phyloP scores from a whole-genome alignment of 2,113 vertebrate genomes.

The Gracilinanus agilis region DNA sequence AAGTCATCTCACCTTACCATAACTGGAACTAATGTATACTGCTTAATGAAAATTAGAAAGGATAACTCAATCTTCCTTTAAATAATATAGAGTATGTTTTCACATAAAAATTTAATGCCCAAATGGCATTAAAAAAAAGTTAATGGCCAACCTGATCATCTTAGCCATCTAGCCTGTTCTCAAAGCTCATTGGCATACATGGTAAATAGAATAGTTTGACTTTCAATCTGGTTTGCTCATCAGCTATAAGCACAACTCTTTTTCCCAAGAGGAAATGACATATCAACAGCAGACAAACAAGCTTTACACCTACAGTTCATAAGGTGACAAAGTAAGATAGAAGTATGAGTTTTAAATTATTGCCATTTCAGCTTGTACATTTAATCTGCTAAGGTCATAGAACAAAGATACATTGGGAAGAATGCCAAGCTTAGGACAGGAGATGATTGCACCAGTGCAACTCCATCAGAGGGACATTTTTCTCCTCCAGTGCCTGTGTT shows the following conservation, averaged over 20 bases:
- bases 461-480: constrained; percentile 75
- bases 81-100: neutral
- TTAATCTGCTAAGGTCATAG: constrained; percentile 76
- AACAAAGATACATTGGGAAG: constrained; percentile 79
- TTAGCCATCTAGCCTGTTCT: neutral
- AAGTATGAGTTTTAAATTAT: constrained; percentile 43
- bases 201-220: neutral
- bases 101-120: neutral
- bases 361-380: constrained; percentile 14
- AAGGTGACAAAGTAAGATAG: constrained; percentile 4
- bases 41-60: neutral
- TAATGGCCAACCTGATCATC: neutral
- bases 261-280: neutral
- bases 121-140: too few species aligned
- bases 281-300: neutral
- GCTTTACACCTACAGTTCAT: neutral
- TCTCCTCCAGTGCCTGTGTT: constrained; percentile 77
- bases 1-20: constrained; percentile 25
- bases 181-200: neutral
- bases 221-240: neutral
- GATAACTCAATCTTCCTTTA: neutral
- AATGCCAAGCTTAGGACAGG: constrained; percentile 16
- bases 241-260: neutral
- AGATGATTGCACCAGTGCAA: constrained; percentile 58
- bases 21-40: neutral